phyloP scores from a whole-genome alignment of 1,140 invertebrate genomes.

The Drosophila ambigua region DNA sequence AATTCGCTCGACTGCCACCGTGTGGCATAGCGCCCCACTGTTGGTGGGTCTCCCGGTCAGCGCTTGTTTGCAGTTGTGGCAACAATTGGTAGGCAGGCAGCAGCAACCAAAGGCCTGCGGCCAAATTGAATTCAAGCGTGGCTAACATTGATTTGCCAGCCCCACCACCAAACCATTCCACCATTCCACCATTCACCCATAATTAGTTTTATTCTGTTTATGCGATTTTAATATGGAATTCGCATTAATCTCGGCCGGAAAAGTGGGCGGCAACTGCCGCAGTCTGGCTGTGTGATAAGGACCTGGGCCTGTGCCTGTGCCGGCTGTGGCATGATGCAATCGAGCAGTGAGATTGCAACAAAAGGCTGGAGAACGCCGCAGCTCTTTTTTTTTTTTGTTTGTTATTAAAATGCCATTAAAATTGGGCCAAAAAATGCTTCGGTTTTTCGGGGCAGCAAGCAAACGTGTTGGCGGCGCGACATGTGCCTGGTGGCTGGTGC shows the following conservation, averaged over 20 bases:
- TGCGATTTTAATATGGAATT: slow-evolving; percentile 74
- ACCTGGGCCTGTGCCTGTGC: slow-evolving; percentile 31
- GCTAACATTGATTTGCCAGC: slow-evolving; percentile 67
- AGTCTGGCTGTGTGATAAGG: slow-evolving; percentile 62
- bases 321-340: slow-evolving; percentile 65
- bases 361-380: slow-evolving; percentile 26
- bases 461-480: not conserved
- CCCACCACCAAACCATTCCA: not conserved
- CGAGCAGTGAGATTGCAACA: slow-evolving; percentile 61
- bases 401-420: slow-evolving; percentile 76
- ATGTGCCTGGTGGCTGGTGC: slow-evolving; percentile 39
- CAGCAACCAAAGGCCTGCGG: not conserved
- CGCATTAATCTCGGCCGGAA: slow-evolving; percentile 29
- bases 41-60: not conserved
- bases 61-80: slow-evolving; percentile 50
- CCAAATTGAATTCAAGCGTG: slow-evolving; percentile 75
- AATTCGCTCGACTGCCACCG: slow-evolving; percentile 16
- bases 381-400: slow-evolving; percentile 8
- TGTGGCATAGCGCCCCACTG: slow-evolving; percentile 15
- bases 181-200: slow-evolving; percentile 22
- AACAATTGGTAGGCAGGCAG: slow-evolving; percentile 43
- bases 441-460: not conserved
- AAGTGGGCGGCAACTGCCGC: slow-evolving; percentile 54
- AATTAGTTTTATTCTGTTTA: slow-evolving; percentile 75
- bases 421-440: slow-evolving; percentile 58